Evolutionary conservation across 2,797 vertebrate genomes (phyloP).

Genomic region (Anisognathus igniventris): DNA sequence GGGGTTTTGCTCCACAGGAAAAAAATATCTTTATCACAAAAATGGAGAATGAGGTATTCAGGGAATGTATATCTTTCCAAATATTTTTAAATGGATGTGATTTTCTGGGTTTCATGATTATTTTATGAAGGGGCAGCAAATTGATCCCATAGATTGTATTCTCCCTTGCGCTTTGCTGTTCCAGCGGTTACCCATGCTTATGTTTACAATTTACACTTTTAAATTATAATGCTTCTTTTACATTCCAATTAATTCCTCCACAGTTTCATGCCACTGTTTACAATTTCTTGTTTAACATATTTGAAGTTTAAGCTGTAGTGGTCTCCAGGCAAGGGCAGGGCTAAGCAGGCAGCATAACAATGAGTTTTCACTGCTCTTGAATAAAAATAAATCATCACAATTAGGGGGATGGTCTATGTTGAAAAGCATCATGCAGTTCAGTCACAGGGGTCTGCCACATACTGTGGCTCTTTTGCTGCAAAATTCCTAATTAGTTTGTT

Average conservation of each 20-base stretch:
- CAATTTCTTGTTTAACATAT: slow-evolving; percentile 8
- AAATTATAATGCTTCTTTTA: background rate
- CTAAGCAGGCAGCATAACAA: slow-evolving; percentile 21
- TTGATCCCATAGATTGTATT: background rate
- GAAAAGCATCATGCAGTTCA: background rate
- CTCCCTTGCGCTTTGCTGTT: background rate
- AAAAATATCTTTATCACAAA: background rate
- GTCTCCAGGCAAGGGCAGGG: background rate
- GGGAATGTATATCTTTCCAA: background rate
- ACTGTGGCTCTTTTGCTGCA: background rate
- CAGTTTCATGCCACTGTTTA: background rate
- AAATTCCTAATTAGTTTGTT: slow-evolving; percentile 30
- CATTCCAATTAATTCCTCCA: background rate
- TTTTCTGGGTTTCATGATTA: background rate
- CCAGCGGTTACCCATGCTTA: background rate
- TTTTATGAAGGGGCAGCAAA: background rate
- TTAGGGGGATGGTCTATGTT: slow-evolving; percentile 5
- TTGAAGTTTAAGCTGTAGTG: background rate
- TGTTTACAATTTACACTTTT: background rate
- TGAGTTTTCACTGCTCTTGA: slow-evolving; percentile 17
- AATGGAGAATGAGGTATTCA: background rate
- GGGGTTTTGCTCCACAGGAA: background rate
- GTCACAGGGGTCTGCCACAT: background rate
- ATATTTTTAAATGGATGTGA: background rate
- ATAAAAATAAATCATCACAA: slow-evolving; percentile 50